phyloP scores from a whole-genome alignment of 37 sponge, comb jelly and placozoan species.

The Chondrosia reniformis region DNA sequence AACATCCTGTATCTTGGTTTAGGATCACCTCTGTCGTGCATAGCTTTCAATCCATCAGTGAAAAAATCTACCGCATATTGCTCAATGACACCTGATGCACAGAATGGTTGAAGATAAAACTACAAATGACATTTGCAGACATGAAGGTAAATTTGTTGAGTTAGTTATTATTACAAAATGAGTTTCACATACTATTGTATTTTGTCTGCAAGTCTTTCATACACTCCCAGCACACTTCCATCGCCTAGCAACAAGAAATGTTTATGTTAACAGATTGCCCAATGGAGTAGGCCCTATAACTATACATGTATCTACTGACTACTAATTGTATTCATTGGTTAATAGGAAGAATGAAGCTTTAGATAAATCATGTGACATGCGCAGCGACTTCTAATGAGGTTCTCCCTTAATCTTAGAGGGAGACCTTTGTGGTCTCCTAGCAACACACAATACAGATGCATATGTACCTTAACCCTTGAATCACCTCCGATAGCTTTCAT shows the following conservation, averaged over 20 bases:
- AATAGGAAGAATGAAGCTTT: too few relatives aligned
- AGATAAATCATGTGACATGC: not conserved
- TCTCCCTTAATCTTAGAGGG: too few relatives aligned
- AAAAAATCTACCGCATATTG: not conserved
- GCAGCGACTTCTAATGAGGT: not conserved
- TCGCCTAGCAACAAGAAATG: too few relatives aligned
- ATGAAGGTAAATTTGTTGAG: too few relatives aligned
- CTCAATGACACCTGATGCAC: not conserved
- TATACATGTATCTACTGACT: too few relatives aligned
- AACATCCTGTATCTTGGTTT: conserved; percentile 19
- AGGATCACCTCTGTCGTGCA: not conserved
- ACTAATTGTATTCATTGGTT: too few relatives aligned
- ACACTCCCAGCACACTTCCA: conserved; percentile 26
- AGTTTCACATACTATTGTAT: conserved; percentile 43
- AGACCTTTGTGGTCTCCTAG: too few relatives aligned
- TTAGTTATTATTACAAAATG: too few relatives aligned
- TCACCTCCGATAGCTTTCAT: conserved; percentile 35
- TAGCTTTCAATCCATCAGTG: not conserved
- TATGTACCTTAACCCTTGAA: conserved; percentile 38
- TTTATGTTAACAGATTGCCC: too few relatives aligned
- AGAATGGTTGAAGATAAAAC: too few relatives aligned
- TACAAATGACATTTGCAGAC: not conserved
- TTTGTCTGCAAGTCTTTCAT: conserved; percentile 36
- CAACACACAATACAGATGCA: too few relatives aligned
- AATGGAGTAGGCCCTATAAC: too few relatives aligned